A percentile compares a stretch with the other conserved stretches of the same genome.
Evolutionary conservation across 2,113 vertebrate genomes (phyloP).

Genomic region (Strix aluco): DNA sequence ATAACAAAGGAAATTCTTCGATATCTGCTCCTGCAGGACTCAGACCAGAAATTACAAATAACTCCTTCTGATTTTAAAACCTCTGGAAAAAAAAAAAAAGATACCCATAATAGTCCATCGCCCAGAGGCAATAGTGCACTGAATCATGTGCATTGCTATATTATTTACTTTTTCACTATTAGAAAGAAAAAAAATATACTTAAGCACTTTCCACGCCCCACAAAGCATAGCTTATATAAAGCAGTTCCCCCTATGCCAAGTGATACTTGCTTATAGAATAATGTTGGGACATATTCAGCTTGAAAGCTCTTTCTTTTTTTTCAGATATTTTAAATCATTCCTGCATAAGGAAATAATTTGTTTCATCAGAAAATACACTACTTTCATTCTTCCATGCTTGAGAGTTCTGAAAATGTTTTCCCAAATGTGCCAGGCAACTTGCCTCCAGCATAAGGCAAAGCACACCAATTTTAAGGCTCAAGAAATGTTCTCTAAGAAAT

Average conservation of each 20-base stretch:
- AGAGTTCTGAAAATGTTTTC: neutral
- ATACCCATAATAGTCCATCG: neutral
- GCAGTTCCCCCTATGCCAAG: neutral
- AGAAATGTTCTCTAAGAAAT: neutral
- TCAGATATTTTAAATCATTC: neutral
- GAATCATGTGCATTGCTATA: neutral
- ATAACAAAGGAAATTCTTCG: neutral
- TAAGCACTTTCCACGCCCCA: neutral
- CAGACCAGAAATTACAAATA: neutral
- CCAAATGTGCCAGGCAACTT: neutral
- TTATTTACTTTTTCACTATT: neutral
- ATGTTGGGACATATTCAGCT: neutral
- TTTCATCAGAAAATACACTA: neutral
- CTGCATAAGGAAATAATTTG: neutral
- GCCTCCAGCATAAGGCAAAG: neutral
- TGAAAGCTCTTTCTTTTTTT: neutral
- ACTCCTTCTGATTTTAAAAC: neutral
- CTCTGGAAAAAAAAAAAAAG: fast-evolving
- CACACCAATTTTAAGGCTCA: neutral
- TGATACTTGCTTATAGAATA: neutral
- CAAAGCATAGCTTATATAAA: neutral
- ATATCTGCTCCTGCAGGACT: neutral
- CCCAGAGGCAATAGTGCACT: neutral
- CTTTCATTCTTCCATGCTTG: neutral
- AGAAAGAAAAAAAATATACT: neutral